Percentiles rank a stretch among this genome's conserved stretches.
phyloP scores from a whole-genome alignment of 2,113 vertebrate genomes.

The Onychorhynchus coronatus region DNA sequence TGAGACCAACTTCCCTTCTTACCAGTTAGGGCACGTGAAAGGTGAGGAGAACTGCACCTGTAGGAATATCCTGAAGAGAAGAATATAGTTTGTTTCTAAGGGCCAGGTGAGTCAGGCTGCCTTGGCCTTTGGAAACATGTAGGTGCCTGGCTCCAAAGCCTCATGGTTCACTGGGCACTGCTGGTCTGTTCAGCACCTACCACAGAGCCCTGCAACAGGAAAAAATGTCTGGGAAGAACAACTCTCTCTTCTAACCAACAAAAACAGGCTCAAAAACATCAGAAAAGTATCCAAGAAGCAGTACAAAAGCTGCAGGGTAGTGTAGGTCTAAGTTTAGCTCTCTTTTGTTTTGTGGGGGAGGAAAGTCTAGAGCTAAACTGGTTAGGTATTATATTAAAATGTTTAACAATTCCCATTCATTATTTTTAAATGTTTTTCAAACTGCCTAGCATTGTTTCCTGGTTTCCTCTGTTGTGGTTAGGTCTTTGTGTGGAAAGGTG shows the following conservation, averaged over 20 bases:
- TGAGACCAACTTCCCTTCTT: not conserved
- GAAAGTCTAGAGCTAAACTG: not conserved
- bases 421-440: not conserved
- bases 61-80: not conserved
- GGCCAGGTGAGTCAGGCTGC: not conserved
- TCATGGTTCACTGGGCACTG: not conserved
- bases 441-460: not conserved
- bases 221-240: not conserved
- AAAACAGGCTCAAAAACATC: not conserved
- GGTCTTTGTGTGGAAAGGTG: not conserved
- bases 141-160: not conserved
- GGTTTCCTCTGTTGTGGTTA: constrained; percentile 21
- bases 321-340: not conserved
- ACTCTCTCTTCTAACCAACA: not conserved
- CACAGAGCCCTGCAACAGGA: not conserved
- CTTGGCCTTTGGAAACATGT: not conserved
- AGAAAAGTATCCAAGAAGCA: not conserved
- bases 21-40: not conserved
- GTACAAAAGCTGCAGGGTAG: not conserved
- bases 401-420: not conserved
- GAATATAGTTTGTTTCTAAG: not conserved
- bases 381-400: not conserved
- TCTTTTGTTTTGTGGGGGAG: not conserved
- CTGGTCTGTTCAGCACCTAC: not conserved
- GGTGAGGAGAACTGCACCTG: not conserved